These are phyloP conservation scores for Enteromius unitaeniatus DNA, from an alignment of 2,797 vertebrate genomes.

Conservation along the genomic window DNA sequence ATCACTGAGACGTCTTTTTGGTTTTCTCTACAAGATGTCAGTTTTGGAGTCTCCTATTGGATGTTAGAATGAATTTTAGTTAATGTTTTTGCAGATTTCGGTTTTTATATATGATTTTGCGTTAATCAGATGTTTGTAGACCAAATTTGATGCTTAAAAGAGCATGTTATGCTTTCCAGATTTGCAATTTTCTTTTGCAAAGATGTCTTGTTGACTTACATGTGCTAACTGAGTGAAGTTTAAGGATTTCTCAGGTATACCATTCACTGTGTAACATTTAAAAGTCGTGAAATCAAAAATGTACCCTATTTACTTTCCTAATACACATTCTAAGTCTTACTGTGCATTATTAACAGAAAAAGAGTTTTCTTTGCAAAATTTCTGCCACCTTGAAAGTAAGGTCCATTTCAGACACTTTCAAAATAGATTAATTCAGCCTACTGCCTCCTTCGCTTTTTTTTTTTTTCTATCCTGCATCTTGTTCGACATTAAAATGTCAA, in stretches of 20 bases:
- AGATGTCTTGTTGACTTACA: background rate
- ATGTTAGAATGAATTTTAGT: background rate
- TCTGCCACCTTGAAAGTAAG: too few species aligned
- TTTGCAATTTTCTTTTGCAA: background rate
- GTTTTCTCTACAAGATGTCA: background rate
- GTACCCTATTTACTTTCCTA: background rate
- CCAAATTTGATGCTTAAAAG: background rate
- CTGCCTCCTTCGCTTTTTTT: background rate
- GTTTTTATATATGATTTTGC: background rate
- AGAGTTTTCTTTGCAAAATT: background rate
- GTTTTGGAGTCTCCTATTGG: background rate
- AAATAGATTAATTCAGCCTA: background rate
- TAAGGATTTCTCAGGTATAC: constrained; percentile 62
- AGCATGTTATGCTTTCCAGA: background rate
- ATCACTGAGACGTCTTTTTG: background rate
- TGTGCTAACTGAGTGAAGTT: constrained; percentile 31
- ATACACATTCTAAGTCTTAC: background rate
- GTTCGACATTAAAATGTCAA: background rate
- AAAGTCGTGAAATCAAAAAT: constrained; percentile 2
- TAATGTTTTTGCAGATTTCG: background rate
- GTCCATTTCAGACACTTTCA: background rate
- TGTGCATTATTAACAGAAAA: background rate
- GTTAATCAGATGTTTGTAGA: background rate
- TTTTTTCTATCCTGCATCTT: background rate
- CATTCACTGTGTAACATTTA: constrained; percentile 41